Percentiles rank a stretch among this genome's conserved stretches.
Conservation (phyloP, 2,113 vertebrate genomes). For the Sprattus sprattus region DNA sequence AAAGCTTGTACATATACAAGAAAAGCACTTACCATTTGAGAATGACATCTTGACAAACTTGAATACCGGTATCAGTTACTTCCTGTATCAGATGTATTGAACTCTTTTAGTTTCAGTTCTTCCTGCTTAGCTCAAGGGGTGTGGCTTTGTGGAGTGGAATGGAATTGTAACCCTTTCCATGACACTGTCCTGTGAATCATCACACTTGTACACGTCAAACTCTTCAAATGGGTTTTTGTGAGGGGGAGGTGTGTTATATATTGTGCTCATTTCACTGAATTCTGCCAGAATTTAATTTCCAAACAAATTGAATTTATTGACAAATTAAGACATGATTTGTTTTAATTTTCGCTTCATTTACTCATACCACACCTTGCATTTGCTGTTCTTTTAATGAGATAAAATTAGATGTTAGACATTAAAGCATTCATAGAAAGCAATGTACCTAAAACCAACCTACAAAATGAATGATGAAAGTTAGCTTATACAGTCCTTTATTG, state of each 20-base stretch:
- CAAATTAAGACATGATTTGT: background rate
- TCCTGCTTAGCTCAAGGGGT: constrained; percentile 21
- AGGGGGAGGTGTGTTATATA: too few species aligned
- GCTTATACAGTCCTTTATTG: too few species aligned
- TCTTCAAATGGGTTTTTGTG: too few species aligned
- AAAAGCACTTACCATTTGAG: constrained; percentile 35
- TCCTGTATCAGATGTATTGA: background rate
- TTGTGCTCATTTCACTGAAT: too few species aligned
- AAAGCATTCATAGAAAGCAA: too few species aligned
- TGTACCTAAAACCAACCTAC: too few species aligned
- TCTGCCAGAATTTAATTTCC: too few species aligned
- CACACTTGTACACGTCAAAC: background rate
- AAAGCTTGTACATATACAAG: background rate
- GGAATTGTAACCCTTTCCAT: background rate
- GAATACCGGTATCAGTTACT: background rate
- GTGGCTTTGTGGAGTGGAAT: background rate
- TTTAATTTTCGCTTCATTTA: background rate
- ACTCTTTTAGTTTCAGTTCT: constrained; percentile 4
- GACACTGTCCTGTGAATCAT: background rate
- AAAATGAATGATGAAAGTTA: too few species aligned
- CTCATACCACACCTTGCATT: background rate
- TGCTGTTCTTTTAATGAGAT: background rate
- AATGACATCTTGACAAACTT: constrained; percentile 7
- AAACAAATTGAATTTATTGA: background rate
- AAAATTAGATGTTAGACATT: background rate